Conservation (phyloP, 2,888 invertebrate genomes). For the Cremastinae sp. region DNA sequence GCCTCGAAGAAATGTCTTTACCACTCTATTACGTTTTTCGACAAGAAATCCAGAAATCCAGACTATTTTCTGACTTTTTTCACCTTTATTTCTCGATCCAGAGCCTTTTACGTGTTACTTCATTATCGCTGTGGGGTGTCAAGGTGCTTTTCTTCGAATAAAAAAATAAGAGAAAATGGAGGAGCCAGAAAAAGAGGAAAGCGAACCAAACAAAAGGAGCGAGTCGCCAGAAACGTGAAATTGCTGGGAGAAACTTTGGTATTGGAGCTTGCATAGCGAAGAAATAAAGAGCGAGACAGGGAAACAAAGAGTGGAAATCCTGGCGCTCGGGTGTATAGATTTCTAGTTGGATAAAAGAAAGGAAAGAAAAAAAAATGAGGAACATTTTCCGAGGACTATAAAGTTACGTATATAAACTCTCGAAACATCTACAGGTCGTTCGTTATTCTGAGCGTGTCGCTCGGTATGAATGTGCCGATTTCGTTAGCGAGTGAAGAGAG, state of each 20-base stretch:
- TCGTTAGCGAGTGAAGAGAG: conserved; percentile 71
- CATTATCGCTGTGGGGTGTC: conserved; percentile 12
- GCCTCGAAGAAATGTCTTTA: too few species aligned
- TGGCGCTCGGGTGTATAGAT: conserved; percentile 17
- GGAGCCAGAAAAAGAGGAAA: conserved; percentile 3
- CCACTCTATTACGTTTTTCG: too few species aligned
- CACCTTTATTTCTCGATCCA: too few species aligned
- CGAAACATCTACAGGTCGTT: conserved; percentile 76
- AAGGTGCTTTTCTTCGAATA: background rate
- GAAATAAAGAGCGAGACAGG: background rate
- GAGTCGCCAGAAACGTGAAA: conserved; percentile 33
- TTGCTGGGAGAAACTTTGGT: conserved; percentile 44
- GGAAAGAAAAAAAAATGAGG: too few species aligned
- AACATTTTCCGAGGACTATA: conserved; percentile 19
- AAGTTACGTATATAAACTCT: conserved; percentile 42
- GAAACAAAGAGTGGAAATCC: conserved; percentile 25
- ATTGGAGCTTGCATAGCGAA: conserved; percentile 12
- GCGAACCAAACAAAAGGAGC: conserved; percentile 16
- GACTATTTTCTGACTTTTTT: too few species aligned
- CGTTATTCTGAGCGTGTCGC: conserved; percentile 71
- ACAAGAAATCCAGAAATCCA: too few species aligned
- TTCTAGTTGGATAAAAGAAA: too few species aligned
- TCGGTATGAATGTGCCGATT: conserved; percentile 74
- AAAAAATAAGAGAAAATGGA: conserved; percentile 13
- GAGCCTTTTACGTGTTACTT: too few species aligned